Conservation (phyloP, 2,113 vertebrate genomes). For the Thalassoma bifasciatum region DNA sequence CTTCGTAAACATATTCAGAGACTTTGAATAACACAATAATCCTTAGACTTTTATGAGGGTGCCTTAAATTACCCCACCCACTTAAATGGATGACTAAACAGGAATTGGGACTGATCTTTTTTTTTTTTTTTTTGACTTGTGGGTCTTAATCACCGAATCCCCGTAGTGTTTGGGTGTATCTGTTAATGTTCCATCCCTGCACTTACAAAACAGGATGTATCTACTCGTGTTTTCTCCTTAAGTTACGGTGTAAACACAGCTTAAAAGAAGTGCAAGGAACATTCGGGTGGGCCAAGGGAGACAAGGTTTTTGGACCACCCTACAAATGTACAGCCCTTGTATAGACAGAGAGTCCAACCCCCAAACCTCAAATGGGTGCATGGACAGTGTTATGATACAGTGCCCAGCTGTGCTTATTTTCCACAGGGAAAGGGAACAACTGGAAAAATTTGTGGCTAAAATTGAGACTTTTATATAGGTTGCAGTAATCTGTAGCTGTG, state of each 20-base stretch:
- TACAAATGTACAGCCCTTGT: slow-evolving; percentile 32
- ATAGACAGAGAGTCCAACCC: slow-evolving; percentile 45
- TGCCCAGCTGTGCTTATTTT: slow-evolving; percentile 71
- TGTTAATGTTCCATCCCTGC: slow-evolving; percentile 23
- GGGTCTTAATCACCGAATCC: slow-evolving; percentile 22
- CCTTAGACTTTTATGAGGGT: slow-evolving; percentile 22
- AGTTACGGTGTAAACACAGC: slow-evolving; percentile 48
- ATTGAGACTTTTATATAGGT: slow-evolving; percentile 24
- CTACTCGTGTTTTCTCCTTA: slow-evolving; percentile 20
- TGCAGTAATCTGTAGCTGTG: slow-evolving; percentile 20
- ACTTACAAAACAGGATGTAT: slow-evolving; percentile 48
- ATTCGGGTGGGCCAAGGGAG: slow-evolving; percentile 13
- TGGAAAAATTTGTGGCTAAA: slow-evolving; percentile 31
- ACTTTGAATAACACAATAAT: slow-evolving; percentile 24
- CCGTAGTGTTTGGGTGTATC: slow-evolving; percentile 6
- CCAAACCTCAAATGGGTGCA: slow-evolving; percentile 37
- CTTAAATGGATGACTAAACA: slow-evolving; percentile 35
- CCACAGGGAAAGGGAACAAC: slow-evolving; percentile 33
- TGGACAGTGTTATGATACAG: slow-evolving; percentile 61
- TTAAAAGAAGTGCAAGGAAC: slow-evolving; percentile 27
- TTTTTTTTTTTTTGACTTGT: neutral
- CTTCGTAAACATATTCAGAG: slow-evolving; percentile 34
- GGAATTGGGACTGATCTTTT: slow-evolving; percentile 9
- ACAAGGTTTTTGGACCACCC: slow-evolving; percentile 60
- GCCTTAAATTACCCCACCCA: slow-evolving; percentile 1